Conservation (phyloP, 2,797 vertebrate species). For the Melanotaenia pygmaea region DNA sequence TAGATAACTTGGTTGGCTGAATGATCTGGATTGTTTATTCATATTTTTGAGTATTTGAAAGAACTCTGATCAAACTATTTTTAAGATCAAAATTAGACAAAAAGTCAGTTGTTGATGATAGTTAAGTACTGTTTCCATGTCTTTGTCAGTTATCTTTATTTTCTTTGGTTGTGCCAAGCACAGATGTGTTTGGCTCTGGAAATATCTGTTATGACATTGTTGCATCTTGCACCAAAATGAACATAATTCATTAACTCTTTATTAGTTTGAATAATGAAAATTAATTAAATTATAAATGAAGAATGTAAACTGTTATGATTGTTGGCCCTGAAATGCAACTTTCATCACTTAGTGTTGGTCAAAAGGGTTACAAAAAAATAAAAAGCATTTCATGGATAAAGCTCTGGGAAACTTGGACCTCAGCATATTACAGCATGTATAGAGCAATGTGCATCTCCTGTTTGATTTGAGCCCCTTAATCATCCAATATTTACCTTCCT, state of each 20-base stretch:
- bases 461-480: background rate
- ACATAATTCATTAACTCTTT: too few species aligned
- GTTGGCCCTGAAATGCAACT: too few species aligned
- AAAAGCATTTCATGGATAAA: too few species aligned
- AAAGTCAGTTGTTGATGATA: conserved; percentile 8
- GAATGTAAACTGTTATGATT: too few species aligned
- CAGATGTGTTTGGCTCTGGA: conserved; percentile 28
- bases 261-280: too few species aligned
- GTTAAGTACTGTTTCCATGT: conserved; percentile 15
- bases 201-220: too few species aligned
- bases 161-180: conserved; percentile 4
- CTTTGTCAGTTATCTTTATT: background rate
- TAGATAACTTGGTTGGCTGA: background rate
- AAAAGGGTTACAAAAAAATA: too few species aligned
- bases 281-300: too few species aligned
- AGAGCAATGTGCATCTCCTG: background rate
- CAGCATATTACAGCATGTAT: background rate
- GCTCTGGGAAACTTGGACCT: too few species aligned
- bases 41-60: conserved; percentile 1
- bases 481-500: background rate
- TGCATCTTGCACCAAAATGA: too few species aligned
- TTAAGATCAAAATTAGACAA: conserved; percentile 10
- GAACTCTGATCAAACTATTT: conserved; percentile 4
- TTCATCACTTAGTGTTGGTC: too few species aligned
- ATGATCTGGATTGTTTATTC: conserved; percentile 15